Base-by-base conservation (phyloP, 1,140 invertebrate species). In the Cydia fagiglandana region DNA sequence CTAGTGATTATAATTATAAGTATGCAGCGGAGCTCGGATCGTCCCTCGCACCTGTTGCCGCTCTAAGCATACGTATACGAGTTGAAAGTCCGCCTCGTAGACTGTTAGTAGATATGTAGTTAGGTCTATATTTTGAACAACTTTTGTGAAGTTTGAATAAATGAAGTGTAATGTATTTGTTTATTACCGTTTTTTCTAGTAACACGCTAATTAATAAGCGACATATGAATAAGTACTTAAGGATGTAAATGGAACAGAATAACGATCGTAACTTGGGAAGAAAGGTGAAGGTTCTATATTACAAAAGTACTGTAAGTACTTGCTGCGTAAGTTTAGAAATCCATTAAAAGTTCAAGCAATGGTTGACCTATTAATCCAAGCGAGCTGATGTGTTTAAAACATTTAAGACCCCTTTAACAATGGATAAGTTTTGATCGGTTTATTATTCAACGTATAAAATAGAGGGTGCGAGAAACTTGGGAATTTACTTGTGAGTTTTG, bases 41-140 rank as follows among this genome's bases (percentile, higher is more conserved):
- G 90, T 88, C 85, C 77, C 80, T 76, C 76, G 78, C 90, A 92
- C 90, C 89, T 91, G 90, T 92, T 91, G 90, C 90, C 86, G 64
- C 79, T 80, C 86, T 83, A 86, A 88, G 78, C 83, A 88, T 89
- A 91, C 89, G 86, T 91, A 53, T 91, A 53, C n/a, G 50, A 53
- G 90, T 85, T 86, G 85, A 84, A 81, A 84, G 82, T 84, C 75
- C 66, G 64, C 68, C 84, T 83, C 34, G 30, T 70, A 38, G 15
- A 38, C 30, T 12, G n/a, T 17, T 70, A 10, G n/a, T 45, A 34
- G 15, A 5, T 70, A 70, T 38, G 66, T 38, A 68, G 24, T 64
- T 28, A 30, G 4, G 12, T 10, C 66, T 41, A 41, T 41, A 38
- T 41, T 17, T 38, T n/a, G 10, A 70, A 70, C 34, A 41, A 17